Evolutionary conservation across 2,113 vertebrate species (phyloP), one percentile per base, ranked within the genome.

Genomic region (Hymenochirus boettgeri): DNA sequence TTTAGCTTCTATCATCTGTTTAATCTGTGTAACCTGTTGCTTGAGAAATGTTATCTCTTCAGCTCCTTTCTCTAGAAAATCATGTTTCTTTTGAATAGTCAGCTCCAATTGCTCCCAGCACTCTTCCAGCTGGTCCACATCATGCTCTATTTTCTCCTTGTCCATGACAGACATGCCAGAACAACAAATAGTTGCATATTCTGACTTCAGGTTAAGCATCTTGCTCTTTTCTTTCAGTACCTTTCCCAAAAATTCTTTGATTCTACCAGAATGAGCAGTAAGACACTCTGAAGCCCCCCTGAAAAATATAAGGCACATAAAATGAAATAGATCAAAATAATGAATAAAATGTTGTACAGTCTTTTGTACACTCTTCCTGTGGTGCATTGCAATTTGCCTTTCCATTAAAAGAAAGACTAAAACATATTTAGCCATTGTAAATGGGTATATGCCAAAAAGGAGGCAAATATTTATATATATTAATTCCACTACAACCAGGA

Each of bases 81-180:
- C 77, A 4, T 81, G 62, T 23, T 74, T 81, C 71, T 73, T 89
- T 48, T 92, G 84, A 10, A 85, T 70, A 3, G 71, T 62, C 5
- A 79, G 86, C 22, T 91, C 85, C 31, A 88, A 72, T 2, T 70
- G 73, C 46, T 81, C 82, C 91, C 92, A 95, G 56, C 75, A 72
- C 1, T 60, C 72, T 33, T 90, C 89, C 6, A 93, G 80, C 11
- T 76, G 79, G 31, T 66, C 81, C 64, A 88, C 81, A 4, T 89
- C 84, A 23, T 60, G 83, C 63, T 83, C 74, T 0, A 82, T 75
- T 12, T 82, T 57, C 39, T 79, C 82, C 65, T 73, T 84, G 61
- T 95, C 88, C 62, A 85, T 77, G 39, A 62, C 17, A 13, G 37
- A 73, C 1, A 78, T 86, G 66, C 94, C 79, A 31, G 73, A 74